Evolutionary conservation across 2,888 invertebrate species (phyloP).

Genomic region (Cecidostiba fungosa): DNA sequence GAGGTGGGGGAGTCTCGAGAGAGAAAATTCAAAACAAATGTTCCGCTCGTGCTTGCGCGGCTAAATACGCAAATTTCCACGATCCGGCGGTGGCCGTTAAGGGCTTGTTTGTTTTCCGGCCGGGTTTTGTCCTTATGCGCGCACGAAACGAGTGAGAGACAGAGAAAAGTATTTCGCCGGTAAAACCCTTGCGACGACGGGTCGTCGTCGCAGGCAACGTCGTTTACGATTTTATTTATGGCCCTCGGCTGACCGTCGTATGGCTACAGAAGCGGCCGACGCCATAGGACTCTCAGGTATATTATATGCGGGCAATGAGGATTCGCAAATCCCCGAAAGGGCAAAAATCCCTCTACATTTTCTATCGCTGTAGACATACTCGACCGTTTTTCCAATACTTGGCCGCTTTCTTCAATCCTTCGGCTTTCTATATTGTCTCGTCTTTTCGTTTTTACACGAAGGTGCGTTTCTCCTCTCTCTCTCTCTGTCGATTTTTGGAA

Average conservation of each 20-base stretch:
- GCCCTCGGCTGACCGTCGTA: neutral
- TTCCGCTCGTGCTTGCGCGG: neutral
- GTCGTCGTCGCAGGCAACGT: neutral
- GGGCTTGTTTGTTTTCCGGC: conserved; percentile 28
- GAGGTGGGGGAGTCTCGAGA: neutral
- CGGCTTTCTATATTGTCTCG: too few species aligned
- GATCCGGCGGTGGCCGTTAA: neutral
- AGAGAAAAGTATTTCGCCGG: neutral
- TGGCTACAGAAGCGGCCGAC: neutral
- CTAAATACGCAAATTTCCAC: conserved; percentile 43
- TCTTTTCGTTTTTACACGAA: too few species aligned
- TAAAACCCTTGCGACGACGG: conserved; percentile 41
- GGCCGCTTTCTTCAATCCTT: neutral
- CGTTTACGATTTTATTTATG: conserved; percentile 45
- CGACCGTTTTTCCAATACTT: too few species aligned
- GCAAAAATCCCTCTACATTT: neutral
- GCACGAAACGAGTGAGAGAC: neutral
- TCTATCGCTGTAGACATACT: neutral
- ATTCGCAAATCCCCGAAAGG: conserved; percentile 49
- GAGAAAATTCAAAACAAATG: conserved; percentile 48
- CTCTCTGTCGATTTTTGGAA: too few species aligned
- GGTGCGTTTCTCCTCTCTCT: too few species aligned
- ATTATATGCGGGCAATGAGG: conserved; percentile 3
- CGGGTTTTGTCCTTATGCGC: neutral
- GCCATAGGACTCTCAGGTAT: neutral